phyloP scores from a whole-genome alignment of 2,797 vertebrate species.

The Vespertilio murinus region DNA sequence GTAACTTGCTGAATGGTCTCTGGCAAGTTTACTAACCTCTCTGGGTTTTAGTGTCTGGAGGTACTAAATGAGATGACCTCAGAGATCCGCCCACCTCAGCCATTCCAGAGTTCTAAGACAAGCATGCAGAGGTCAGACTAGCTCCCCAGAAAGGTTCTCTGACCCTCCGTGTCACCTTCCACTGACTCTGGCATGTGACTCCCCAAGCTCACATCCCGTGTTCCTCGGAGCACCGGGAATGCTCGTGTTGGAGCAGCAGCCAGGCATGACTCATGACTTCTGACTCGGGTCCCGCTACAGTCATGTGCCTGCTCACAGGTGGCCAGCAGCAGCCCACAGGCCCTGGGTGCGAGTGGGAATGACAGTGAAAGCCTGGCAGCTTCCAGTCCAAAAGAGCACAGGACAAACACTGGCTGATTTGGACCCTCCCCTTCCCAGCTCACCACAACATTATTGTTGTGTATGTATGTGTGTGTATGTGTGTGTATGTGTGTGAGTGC shows the following conservation, averaged over 20 bases:
- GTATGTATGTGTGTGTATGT: too few relatives aligned
- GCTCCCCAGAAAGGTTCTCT: background rate
- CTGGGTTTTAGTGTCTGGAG: background rate
- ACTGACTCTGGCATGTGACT: background rate
- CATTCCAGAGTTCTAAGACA: background rate
- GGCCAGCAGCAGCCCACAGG: background rate
- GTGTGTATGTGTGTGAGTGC: too few relatives aligned
- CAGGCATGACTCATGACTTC: background rate
- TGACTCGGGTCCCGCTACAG: background rate
- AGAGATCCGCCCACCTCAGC: background rate
- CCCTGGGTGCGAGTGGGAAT: background rate
- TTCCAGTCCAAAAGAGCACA: rapidly evolving
- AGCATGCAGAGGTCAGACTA: background rate
- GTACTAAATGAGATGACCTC: background rate
- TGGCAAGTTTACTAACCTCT: background rate
- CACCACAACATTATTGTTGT: too few relatives aligned
- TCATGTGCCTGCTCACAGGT: background rate
- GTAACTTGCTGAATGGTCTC: background rate
- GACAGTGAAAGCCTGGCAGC: background rate
- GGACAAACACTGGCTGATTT: background rate
- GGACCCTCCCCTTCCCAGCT: background rate
- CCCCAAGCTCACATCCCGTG: background rate
- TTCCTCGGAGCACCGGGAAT: background rate
- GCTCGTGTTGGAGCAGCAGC: background rate
- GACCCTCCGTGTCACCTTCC: background rate